phyloP scores from a whole-genome alignment of 1,140 invertebrate genomes.

The Chironomus tepperi region DNA sequence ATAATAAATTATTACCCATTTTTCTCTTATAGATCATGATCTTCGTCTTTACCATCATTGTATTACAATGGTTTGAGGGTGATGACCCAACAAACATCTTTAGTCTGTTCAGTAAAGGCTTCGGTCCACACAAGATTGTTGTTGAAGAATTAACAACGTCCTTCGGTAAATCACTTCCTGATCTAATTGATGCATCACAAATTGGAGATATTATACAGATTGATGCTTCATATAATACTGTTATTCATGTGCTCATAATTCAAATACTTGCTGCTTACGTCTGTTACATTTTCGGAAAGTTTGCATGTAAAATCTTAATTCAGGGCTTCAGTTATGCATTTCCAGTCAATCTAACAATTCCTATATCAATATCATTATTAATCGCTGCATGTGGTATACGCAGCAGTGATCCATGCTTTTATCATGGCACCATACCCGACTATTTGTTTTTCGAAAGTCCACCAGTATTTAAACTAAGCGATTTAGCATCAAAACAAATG shows the following conservation, averaged over 20 bases:
- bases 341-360: conserved; percentile 85
- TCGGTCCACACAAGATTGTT: conserved; percentile 67
- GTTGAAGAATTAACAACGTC: conserved; percentile 58
- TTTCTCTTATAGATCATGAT: conserved; percentile 43
- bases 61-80: conserved; percentile 64
- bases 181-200: conserved; percentile 58
- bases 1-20: not conserved
- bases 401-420: conserved; percentile 78
- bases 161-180: conserved; percentile 50
- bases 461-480: conserved; percentile 66
- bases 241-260: conserved; percentile 69
- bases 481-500: conserved; percentile 79
- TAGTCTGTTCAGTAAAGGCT: conserved; percentile 60
- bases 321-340: conserved; percentile 95
- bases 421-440: conserved; percentile 71
- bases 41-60: conserved; percentile 64
- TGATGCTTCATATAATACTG: conserved; percentile 57
- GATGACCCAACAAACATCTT: conserved; percentile 71
- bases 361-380: conserved; percentile 76
- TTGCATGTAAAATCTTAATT: conserved; percentile 92
- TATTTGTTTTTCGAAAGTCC: conserved; percentile 88
- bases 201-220: conserved; percentile 63
- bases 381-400: conserved; percentile 82
- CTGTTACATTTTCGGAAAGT: conserved; percentile 88
- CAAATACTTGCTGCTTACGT: conserved; percentile 77